Evolutionary conservation across 2,113 vertebrate genomes (phyloP), one percentile per base, ranked within the genome.

Genomic region (Arvicanthis niloticus): DNA sequence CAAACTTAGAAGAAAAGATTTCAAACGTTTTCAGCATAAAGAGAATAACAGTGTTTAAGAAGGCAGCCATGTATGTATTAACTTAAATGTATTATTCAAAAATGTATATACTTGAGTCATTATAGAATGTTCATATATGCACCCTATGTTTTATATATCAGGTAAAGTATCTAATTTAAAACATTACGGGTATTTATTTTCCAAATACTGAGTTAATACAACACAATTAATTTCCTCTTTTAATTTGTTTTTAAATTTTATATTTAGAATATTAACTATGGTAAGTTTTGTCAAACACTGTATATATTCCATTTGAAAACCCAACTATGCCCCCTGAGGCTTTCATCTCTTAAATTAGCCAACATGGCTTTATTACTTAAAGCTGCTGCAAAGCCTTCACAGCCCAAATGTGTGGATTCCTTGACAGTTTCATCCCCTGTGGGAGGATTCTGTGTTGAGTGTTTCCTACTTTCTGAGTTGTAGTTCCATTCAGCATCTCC

Each of bases 401-500:
- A 88, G 53, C 7, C 62, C 19, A 60, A 68, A 80, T 7, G 0
- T 8, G 40, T 34, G 12, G 8, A 88, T 37, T 81, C 26, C 60
- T 65, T 67, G 67, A 68, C 89, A 95, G 67, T 78, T n/a, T 78
- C 29, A 76, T 60, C 16, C 88, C n/a, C 92, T 29, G 6, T 53
- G 45, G 6, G 10, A 95, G 65, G 92, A n/a, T 68, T 92, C 93
- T 88, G 60, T 82, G 58, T 1, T 78, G 77, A 78, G 60, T 21
- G 29, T 48, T 3, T 97, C 98, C 92, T 62, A 17, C 91, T 58
- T 4, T 89, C 93, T 76, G 70, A 68, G 16, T 48, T 72, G 16
- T 34, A 78, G 67, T 62, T 40, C 45, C 29, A 22, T 98, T 97
- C 73, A 0, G 75, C 94, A n/a, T 70, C 80, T 97, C 90, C 78